Conservation (phyloP, 2,113 vertebrate genomes). For the Prinia subflava region DNA sequence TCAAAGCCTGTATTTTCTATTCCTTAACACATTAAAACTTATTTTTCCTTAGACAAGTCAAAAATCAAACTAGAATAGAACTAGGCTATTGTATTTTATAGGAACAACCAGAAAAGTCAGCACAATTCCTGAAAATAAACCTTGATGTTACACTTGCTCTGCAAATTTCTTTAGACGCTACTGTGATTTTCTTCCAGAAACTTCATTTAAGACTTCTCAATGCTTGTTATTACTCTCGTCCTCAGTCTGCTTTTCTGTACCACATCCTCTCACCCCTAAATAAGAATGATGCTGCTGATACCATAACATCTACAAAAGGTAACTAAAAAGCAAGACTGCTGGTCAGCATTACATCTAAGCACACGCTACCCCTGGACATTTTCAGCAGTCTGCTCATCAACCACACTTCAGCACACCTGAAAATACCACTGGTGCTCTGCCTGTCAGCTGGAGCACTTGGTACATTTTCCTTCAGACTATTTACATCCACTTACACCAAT, state of each 20-base stretch:
- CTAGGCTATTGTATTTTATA: background rate
- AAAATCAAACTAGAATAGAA: background rate
- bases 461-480: background rate
- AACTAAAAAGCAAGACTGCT: background rate
- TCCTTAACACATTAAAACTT: background rate
- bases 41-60: background rate
- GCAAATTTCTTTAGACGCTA: background rate
- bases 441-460: background rate
- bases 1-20: background rate
- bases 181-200: background rate
- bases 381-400: background rate
- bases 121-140: background rate
- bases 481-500: background rate
- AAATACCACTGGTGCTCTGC: background rate
- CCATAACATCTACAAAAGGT: background rate
- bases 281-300: background rate
- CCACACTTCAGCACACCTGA: background rate
- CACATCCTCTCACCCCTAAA: background rate
- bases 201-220: background rate
- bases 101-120: background rate
- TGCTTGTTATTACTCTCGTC: background rate
- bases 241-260: background rate
- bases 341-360: background rate
- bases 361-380: background rate
- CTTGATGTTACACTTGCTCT: rapidly evolving